phyloP scores from a whole-genome alignment of 1,140 invertebrate genomes.

The Helicoverpa armigera region DNA sequence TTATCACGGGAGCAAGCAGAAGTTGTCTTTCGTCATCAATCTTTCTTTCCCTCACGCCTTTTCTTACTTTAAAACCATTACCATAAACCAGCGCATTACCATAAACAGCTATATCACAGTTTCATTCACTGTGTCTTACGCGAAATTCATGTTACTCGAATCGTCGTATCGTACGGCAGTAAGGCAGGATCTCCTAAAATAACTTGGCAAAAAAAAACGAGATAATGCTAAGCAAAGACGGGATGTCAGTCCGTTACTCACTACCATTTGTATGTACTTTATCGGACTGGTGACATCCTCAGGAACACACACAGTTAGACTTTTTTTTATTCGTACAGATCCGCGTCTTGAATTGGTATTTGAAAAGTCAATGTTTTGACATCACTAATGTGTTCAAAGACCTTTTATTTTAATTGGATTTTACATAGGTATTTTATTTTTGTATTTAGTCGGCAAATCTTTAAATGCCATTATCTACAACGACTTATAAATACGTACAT shows the following conservation, averaged over 20 bases:
- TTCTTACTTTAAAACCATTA: no score
- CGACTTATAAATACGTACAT: no score
- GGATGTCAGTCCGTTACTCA: slow-evolving; percentile 43
- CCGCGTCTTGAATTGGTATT: slow-evolving; percentile 4
- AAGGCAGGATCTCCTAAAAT: slow-evolving; percentile 44
- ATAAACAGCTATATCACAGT: background rate
- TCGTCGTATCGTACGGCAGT: no score
- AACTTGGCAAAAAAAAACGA: slow-evolving; percentile 32
- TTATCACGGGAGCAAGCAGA: no score
- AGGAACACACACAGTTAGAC: slow-evolving; percentile 5
- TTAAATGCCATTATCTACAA: no score
- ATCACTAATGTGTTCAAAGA: slow-evolving; percentile 3
- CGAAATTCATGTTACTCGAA: background rate
- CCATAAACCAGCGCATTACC: no score
- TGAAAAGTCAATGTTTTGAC: slow-evolving; percentile 27
- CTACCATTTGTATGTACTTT: slow-evolving; percentile 1
- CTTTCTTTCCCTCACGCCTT: no score
- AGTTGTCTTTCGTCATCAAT: no score
- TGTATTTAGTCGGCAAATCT: no score
- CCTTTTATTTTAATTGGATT: background rate
- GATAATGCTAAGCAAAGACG: slow-evolving; percentile 15
- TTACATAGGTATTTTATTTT: background rate
- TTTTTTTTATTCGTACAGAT: background rate
- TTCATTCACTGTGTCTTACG: slow-evolving; percentile 19
- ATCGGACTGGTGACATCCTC: slow-evolving; percentile 5